A percentile compares a stretch with the other conserved stretches of the same genome.
Evolutionary conservation across 2,888 invertebrate genomes (phyloP).

Genomic region (Cheilosia variabilis): DNA sequence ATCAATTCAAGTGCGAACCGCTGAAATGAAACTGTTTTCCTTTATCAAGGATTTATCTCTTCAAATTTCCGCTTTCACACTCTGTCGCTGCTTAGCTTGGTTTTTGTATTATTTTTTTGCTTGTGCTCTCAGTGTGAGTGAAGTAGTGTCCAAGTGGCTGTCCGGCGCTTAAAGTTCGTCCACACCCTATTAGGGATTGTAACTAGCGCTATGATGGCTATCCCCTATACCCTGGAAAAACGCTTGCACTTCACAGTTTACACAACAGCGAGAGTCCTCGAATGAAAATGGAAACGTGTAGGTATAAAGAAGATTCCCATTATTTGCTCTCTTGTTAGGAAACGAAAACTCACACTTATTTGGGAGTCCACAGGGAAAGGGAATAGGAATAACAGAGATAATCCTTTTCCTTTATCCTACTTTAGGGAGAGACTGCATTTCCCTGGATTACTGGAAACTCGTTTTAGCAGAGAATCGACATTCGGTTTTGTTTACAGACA

Average conservation of each 20-base stretch:
- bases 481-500: conserved; percentile 57
- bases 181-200: conserved; percentile 58
- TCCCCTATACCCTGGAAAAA: background rate
- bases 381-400: conserved; percentile 5
- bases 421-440: background rate
- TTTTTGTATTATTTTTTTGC: background rate
- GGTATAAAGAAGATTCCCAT: conserved; percentile 32
- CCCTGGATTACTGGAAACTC: conserved; percentile 25
- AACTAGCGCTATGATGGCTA: conserved; percentile 19
- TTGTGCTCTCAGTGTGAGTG: background rate
- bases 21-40: conserved; percentile 59
- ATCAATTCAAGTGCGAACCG: conserved; percentile 63
- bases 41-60: conserved; percentile 62
- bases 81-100: background rate
- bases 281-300: conserved; percentile 29
- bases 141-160: conserved; percentile 37
- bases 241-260: too few species aligned
- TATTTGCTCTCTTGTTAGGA: conserved; percentile 54
- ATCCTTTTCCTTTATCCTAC: conserved; percentile 33
- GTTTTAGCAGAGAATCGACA: background rate
- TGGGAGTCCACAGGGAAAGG: background rate
- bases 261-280: conserved; percentile 26
- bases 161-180: conserved; percentile 52
- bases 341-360: conserved; percentile 22
- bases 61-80: conserved; percentile 60